Base-by-base conservation (phyloP, 2,113 vertebrate genomes). In the Dolichallabes microphthalmus region DNA sequence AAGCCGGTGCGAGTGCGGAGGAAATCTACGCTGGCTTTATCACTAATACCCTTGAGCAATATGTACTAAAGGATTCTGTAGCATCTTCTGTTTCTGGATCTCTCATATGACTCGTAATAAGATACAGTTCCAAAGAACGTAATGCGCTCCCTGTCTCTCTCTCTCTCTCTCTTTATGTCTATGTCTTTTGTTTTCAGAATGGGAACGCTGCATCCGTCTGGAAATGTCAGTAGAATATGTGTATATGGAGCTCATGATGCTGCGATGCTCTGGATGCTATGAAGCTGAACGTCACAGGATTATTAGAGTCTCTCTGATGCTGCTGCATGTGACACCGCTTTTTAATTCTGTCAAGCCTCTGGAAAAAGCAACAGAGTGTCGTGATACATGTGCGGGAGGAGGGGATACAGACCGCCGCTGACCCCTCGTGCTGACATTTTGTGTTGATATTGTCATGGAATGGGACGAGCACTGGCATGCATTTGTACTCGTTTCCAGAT, bases 71-170 rank as follows among this genome's bases (percentile, higher is more conserved):
- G 91, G 89, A 93, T 92, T 35, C 92, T 92, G 93, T 92, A 93
- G 77, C 91, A 85, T 84, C 86, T 87, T 87, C 82, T 88, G 20
- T 32, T 89, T 91, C 82, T 87, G 71, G 83, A 88, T 88, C 89
- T 90, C 86, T 90, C 80, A 86, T 87, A 87, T 85, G 82, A 80
- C 82, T 85, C 63, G 76, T 82, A 80, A 90, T 91, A 86, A 89
- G 88, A 92, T 91, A 87, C 86, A 89, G 92, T 88, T 93, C 89
- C 86, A 91, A 94, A 93, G 92, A 94, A 91, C 93, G 93, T 83
- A 86, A 91, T 85, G 90, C 80, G 71, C 88, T 88, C 89, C 85
- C 25, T 75, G 6, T 45, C 45, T 45, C 39, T 45, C 39, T 45
- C 39, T 45, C 39, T 6, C 39, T 45, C 39, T 45, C 39, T 45